These are phyloP conservation scores for Drosophila trapezifrons DNA, from an alignment of 1,140 invertebrate genomes.

Conservation along the genomic window DNA sequence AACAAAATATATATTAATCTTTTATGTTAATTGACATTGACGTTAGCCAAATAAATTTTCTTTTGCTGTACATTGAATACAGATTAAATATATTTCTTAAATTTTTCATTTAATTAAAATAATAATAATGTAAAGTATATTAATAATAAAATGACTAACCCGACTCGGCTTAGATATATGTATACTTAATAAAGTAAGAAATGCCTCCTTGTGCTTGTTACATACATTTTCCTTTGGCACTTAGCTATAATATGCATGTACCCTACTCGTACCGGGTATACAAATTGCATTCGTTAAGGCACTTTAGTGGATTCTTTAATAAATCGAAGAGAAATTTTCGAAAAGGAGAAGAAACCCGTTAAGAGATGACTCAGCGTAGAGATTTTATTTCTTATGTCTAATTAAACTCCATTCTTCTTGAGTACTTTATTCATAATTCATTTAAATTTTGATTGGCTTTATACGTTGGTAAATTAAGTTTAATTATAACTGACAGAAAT, in stretches of 20 bases:
- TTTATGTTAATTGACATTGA: too few relatives aligned
- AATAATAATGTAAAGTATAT: too few relatives aligned
- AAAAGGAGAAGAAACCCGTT: background rate
- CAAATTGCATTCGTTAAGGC: slow-evolving; percentile 20
- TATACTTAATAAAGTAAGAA: too few relatives aligned
- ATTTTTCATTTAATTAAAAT: too few relatives aligned
- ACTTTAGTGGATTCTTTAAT: background rate
- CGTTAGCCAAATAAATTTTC: too few relatives aligned
- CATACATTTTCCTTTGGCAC: too few relatives aligned
- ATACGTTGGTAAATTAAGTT: slow-evolving; percentile 27
- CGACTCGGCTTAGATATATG: too few relatives aligned
- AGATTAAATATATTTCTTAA: too few relatives aligned
- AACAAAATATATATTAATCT: too few relatives aligned
- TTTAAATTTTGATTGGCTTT: slow-evolving; percentile 19
- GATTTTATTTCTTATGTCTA: slow-evolving; percentile 4
- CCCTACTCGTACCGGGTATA: background rate
- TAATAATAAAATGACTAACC: too few relatives aligned
- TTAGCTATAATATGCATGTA: background rate
- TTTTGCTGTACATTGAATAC: too few relatives aligned
- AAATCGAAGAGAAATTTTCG: background rate
- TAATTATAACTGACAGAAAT: slow-evolving; percentile 49
- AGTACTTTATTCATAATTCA: slow-evolving; percentile 18
- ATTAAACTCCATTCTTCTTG: slow-evolving; percentile 35
- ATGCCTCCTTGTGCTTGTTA: too few relatives aligned
- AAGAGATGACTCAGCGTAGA: slow-evolving; percentile 31